Percentiles rank a stretch among this genome's conserved stretches.
phyloP scores from a whole-genome alignment of 2,113 vertebrate species.

The Struthio camelus region DNA sequence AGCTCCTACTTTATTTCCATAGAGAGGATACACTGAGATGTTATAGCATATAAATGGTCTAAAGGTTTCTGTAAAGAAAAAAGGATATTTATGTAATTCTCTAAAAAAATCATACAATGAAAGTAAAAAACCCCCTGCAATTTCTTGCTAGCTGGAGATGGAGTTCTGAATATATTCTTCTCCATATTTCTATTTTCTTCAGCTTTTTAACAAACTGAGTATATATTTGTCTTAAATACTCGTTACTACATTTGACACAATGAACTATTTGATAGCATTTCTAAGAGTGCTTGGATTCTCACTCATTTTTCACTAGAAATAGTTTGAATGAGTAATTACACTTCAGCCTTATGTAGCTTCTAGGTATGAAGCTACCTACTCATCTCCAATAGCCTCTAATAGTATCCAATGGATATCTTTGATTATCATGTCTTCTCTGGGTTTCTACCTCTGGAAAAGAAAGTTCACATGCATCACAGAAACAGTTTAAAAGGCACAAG shows the following conservation, averaged over 20 bases:
- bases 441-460: neutral
- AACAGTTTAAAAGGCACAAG: neutral
- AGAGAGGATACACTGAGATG: constrained; percentile 76
- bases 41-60: constrained; percentile 69
- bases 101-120: neutral
- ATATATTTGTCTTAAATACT: neutral
- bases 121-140: neutral
- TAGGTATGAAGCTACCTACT: neutral
- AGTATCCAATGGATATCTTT: neutral
- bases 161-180: neutral
- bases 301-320: neutral
- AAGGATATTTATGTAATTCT: neutral
- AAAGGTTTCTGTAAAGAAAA: constrained; percentile 63
- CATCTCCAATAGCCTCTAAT: neutral
- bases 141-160: neutral
- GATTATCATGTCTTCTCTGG: neutral
- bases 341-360: neutral
- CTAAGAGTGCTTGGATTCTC: neutral
- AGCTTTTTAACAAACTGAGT: neutral
- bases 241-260: neutral
- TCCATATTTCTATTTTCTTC: neutral
- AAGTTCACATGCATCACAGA: neutral
- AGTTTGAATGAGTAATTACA: neutral
- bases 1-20: constrained; percentile 18
- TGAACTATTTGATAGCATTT: neutral